These are phyloP conservation scores for Nomada goodeniana DNA, from an alignment of 2,888 invertebrate genomes.

Conservation along the genomic window DNA sequence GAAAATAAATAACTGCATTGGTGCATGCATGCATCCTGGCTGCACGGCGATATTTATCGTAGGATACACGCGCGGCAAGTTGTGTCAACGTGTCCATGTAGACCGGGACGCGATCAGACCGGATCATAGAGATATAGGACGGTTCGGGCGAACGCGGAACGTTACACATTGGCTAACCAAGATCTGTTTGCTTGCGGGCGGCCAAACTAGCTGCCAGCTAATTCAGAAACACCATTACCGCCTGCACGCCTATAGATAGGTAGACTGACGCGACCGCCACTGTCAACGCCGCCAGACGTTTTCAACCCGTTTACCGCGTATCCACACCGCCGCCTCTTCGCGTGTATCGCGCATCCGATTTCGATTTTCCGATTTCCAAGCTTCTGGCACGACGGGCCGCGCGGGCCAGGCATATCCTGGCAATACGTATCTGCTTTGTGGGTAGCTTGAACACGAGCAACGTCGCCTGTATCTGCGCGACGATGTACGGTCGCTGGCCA, in stretches of 20 bases:
- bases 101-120: constrained; percentile 41
- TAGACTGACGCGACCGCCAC: constrained; percentile 63
- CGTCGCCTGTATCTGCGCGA: too few species aligned
- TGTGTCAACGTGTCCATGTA: constrained; percentile 9
- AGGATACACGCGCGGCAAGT: neutral
- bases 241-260: constrained; percentile 75
- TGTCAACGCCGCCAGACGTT: constrained; percentile 31
- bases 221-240: constrained; percentile 84
- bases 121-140: constrained; percentile 61
- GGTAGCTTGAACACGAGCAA: too few species aligned
- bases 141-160: constrained; percentile 78
- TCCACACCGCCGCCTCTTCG: constrained; percentile 4
- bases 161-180: constrained; percentile 84
- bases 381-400: neutral
- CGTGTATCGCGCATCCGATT: neutral
- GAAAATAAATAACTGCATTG: too few species aligned
- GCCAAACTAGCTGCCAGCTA: constrained; percentile 83
- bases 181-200: constrained; percentile 84
- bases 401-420: too few species aligned
- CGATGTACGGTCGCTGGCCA: too few species aligned
- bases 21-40: too few species aligned
- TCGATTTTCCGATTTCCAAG: neutral
- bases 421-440: too few species aligned
- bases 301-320: constrained; percentile 33
- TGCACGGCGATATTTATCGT: neutral